Conservation (phyloP, 64 coral and sea anemone genomes). For the Catalaphyllia jardinei region DNA sequence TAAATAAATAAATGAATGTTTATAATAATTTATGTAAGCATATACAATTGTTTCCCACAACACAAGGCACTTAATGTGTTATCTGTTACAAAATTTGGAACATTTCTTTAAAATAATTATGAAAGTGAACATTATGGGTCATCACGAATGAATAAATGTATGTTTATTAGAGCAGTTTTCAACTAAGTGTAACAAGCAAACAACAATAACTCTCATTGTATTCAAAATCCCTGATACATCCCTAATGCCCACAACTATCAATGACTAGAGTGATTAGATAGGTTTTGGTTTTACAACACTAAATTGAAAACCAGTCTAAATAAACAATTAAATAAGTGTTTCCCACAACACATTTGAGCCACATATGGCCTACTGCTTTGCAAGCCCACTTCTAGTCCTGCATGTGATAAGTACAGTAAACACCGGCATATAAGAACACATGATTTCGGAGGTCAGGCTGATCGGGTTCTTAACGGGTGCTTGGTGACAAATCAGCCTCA, state of each 20-base stretch:
- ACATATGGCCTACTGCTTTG: conserved; percentile 9
- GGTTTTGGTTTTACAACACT: too few species aligned
- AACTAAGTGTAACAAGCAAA: conserved; percentile 15
- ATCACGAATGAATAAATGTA: conserved; percentile 53
- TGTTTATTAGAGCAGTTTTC: conserved; percentile 44
- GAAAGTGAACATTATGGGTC: conserved; percentile 46
- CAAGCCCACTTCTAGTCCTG: conserved; percentile 13
- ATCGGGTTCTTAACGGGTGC: too few species aligned
- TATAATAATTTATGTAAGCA: too few species aligned
- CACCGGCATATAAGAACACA: too few species aligned
- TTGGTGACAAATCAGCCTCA: too few species aligned
- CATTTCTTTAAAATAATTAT: conserved; percentile 33
- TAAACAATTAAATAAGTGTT: background rate
- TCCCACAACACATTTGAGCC: conserved; percentile 36
- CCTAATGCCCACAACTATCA: conserved; percentile 33
- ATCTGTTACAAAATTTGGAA: background rate
- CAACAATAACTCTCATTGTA: conserved; percentile 17
- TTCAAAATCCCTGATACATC: conserved; percentile 20
- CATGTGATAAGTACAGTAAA: too few species aligned
- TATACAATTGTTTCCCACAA: conserved; percentile 54
- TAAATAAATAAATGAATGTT: too few species aligned
- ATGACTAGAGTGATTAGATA: background rate
- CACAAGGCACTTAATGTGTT: conserved; percentile 47
- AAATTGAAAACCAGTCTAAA: too few species aligned
- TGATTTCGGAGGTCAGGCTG: too few species aligned